A percentile compares a stretch with the other conserved stretches of the same genome.
These are phyloP conservation scores for Ametastegia equiseti DNA, from an alignment of 2,888 invertebrate species.

Conservation along the genomic window DNA sequence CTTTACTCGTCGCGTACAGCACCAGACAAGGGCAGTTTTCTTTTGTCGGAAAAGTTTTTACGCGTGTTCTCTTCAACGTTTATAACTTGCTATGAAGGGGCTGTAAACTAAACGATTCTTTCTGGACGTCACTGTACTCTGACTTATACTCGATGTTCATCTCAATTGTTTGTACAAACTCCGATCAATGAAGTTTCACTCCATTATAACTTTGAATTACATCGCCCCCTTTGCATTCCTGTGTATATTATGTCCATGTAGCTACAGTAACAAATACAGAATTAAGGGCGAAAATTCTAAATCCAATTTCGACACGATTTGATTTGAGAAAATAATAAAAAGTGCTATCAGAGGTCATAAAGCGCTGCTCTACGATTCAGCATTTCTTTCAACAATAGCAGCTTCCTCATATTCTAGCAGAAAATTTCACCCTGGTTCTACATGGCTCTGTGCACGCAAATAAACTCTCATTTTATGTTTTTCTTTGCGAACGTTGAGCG, in stretches of 20 bases:
- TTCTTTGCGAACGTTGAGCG: background rate
- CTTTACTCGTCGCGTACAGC: slow-evolving; percentile 27
- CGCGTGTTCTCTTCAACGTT: slow-evolving; percentile 17
- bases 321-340: background rate
- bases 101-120: slow-evolving; percentile 28
- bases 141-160: slow-evolving; percentile 3
- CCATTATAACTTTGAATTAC: slow-evolving; percentile 1
- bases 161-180: background rate
- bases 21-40: slow-evolving; percentile 39
- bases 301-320: background rate
- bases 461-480: slow-evolving; percentile 6
- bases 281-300: background rate
- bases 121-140: slow-evolving; percentile 1
- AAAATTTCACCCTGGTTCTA: slow-evolving; percentile 11
- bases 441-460: slow-evolving; percentile 6
- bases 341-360: background rate
- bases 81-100: background rate
- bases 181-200: background rate
- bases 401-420: background rate
- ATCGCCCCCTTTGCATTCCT: background rate
- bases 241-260: too few species aligned
- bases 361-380: background rate
- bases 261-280: background rate
- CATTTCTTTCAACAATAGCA: background rate
- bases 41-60: slow-evolving; percentile 41